Evolutionary conservation across 2,888 invertebrate species (phyloP).

Genomic region (Amphiduros pacificus): DNA sequence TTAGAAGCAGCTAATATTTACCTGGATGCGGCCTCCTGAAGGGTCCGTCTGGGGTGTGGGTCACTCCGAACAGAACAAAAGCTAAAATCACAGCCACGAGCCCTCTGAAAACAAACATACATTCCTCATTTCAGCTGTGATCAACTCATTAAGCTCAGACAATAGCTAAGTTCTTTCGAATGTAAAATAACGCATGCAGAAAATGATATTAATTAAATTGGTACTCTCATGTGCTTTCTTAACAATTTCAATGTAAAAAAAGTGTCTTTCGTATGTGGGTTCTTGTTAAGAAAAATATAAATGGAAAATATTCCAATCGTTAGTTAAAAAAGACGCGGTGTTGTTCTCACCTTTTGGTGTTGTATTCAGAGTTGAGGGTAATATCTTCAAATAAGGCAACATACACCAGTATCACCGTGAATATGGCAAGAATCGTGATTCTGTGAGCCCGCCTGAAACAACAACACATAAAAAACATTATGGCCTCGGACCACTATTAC

Average conservation of each 20-base stretch:
- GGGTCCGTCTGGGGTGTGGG: constrained; percentile 65
- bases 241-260: no score
- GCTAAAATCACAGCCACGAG: constrained; percentile 61
- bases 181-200: background rate
- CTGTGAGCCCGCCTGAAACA: constrained; percentile 64
- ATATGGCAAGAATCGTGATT: constrained; percentile 61
- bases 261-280: no score
- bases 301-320: no score
- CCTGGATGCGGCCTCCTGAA: constrained; percentile 65
- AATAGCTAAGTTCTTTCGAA: no score
- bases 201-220: background rate
- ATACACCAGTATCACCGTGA: constrained; percentile 61
- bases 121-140: no score
- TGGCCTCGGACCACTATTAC: no score
- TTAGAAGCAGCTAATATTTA: constrained; percentile 28
- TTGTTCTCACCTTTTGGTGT: constrained; percentile 62
- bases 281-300: no score
- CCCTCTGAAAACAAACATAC: constrained; percentile 59
- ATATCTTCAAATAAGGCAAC: constrained; percentile 62
- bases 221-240: background rate
- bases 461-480: no score
- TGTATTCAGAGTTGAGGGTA: constrained; percentile 59
- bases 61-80: constrained; percentile 64
- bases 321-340: no score
- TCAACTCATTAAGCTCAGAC: no score